Percentiles rank a stretch among this genome's conserved stretches.
These are phyloP conservation scores for Xerus rutilus DNA, from an alignment of 2,797 vertebrate species.

Conservation along the genomic window DNA sequence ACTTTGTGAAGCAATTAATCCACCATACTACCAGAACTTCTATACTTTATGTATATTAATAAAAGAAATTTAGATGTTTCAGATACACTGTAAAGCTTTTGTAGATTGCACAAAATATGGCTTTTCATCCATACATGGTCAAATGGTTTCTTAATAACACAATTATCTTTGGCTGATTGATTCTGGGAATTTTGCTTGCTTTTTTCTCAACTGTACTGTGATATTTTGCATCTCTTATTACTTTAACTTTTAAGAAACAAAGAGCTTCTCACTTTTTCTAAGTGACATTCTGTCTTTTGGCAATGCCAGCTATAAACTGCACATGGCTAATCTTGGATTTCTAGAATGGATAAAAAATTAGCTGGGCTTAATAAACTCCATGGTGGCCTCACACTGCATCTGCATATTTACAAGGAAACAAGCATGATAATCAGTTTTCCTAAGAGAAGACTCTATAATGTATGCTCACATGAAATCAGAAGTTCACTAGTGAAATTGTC, in stretches of 20 bases:
- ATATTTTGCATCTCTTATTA: slow-evolving; percentile 57
- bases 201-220: slow-evolving; percentile 35
- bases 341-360: slow-evolving; percentile 69
- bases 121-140: slow-evolving; percentile 66
- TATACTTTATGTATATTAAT: slow-evolving; percentile 59
- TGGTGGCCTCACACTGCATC: not conserved
- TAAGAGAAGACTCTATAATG: slow-evolving; percentile 59
- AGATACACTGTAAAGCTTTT: slow-evolving; percentile 65
- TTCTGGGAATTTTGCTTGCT: slow-evolving; percentile 61
- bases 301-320: not conserved
- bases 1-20: slow-evolving; percentile 74
- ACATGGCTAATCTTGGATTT: not conserved
- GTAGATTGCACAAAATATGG: slow-evolving; percentile 61
- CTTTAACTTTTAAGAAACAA: slow-evolving; percentile 71
- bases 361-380: slow-evolving; percentile 60
- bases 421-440: slow-evolving; percentile 71
- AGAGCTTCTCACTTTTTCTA: slow-evolving; percentile 43
- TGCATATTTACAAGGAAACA: slow-evolving; percentile 73
- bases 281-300: slow-evolving; percentile 46
- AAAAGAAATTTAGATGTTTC: slow-evolving; percentile 69
- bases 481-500: slow-evolving; percentile 50
- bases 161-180: slow-evolving; percentile 75
- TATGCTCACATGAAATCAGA: slow-evolving; percentile 75
- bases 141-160: slow-evolving; percentile 75
- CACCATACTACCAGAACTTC: slow-evolving; percentile 47